phyloP scores from a whole-genome alignment of 2,888 invertebrate genomes.

The Euspilapteryx auroguttella region DNA sequence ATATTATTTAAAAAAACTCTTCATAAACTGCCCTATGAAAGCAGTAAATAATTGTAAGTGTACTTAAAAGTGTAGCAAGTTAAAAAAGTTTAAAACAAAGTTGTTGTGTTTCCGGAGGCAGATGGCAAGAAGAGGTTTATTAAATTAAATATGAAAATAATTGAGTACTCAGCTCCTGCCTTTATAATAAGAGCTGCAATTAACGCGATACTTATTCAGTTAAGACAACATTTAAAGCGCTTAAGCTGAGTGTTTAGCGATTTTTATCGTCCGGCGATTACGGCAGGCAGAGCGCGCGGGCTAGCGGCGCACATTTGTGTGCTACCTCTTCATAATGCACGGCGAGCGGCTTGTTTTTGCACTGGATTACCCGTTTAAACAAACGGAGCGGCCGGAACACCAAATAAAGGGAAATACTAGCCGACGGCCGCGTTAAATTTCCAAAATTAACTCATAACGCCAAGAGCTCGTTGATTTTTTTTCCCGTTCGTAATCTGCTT shows the following conservation, averaged over 20 bases:
- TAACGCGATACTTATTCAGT: conserved; percentile 7
- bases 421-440: conserved; percentile 50
- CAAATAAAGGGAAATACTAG: conserved; percentile 53
- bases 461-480: conserved; percentile 48
- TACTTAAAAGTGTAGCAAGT: no score
- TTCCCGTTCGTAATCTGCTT: conserved; percentile 49
- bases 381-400: conserved; percentile 44
- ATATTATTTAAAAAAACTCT: no score
- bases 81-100: no score
- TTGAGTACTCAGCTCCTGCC: no score
- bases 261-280: conserved; percentile 48
- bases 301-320: conserved; percentile 35
- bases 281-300: conserved; percentile 29
- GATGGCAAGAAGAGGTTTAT: no score
- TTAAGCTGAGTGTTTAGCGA: conserved; percentile 26
- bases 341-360: conserved; percentile 32
- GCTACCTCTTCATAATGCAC: conserved; percentile 30
- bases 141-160: no score
- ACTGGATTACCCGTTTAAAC: conserved; percentile 51
- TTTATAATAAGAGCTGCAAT: no score
- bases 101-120: no score
- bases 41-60: no score
- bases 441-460: conserved; percentile 60
- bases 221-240: conserved; percentile 21
- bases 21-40: no score